phyloP scores from a whole-genome alignment of 2,888 invertebrate genomes.

The Willowsia nigromaculata region DNA sequence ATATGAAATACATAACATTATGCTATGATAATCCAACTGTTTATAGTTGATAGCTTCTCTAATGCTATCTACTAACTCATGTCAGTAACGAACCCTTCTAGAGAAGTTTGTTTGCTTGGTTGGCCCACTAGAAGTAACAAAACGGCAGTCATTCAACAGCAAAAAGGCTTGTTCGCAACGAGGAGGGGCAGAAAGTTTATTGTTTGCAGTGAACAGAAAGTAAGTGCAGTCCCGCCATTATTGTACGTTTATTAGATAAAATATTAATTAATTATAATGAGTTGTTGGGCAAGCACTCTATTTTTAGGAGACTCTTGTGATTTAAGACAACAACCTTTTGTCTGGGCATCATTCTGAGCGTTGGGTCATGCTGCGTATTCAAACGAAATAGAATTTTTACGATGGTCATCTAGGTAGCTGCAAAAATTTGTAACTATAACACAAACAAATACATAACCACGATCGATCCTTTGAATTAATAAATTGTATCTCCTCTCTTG shows the following conservation, averaged over 20 bases:
- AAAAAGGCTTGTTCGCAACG: not conserved
- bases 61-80: not conserved
- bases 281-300: not conserved
- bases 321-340: not conserved
- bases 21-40: not conserved
- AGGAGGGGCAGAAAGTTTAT: not conserved
- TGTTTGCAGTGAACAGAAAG: not conserved
- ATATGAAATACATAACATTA: not conserved
- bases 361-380: not conserved
- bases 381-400: not conserved
- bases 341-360: not conserved
- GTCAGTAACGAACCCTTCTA: not conserved
- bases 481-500: not conserved
- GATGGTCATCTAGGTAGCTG: not conserved
- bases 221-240: not conserved
- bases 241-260: conserved; percentile 2
- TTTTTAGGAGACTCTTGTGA: not conserved
- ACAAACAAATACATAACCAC: not conserved
- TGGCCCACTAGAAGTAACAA: not conserved
- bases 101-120: not conserved
- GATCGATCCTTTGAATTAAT: not conserved
- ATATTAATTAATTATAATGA: conserved; percentile 28
- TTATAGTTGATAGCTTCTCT: not conserved
- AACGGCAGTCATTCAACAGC: not conserved
- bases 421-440: not conserved